phyloP scores from a whole-genome alignment of 1,140 invertebrate species.

The Drosophila orena region DNA sequence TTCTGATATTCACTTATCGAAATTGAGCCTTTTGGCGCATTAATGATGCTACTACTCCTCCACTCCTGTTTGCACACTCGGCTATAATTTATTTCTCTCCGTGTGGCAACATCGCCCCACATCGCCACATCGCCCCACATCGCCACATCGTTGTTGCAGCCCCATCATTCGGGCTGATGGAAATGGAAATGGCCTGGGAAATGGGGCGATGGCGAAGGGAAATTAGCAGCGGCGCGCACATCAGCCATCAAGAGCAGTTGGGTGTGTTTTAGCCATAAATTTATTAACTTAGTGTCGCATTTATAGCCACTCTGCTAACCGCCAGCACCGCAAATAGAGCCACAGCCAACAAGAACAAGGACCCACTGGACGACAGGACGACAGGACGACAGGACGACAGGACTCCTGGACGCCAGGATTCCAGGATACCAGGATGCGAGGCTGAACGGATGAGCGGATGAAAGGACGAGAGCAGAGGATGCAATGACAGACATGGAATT shows the following conservation, averaged over 20 bases:
- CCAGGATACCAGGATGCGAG: too few species aligned
- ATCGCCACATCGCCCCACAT: constrained; percentile 22
- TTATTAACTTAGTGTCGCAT: constrained; percentile 83
- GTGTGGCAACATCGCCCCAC: too few species aligned
- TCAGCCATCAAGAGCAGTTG: constrained; percentile 53
- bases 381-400: too few species aligned
- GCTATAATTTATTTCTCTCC: constrained; percentile 24
- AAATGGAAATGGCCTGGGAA: constrained; percentile 30
- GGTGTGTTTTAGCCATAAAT: constrained; percentile 81
- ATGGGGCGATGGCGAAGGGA: constrained; percentile 22
- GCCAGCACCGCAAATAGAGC: constrained; percentile 16
- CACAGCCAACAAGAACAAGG: constrained; percentile 19
- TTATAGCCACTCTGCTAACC: constrained; percentile 70
- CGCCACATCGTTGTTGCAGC: constrained; percentile 9
- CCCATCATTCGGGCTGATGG: constrained; percentile 24
- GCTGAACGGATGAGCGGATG: too few species aligned
- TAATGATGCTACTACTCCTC: background rate
- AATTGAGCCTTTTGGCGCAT: constrained; percentile 19
- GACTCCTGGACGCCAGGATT: too few species aligned
- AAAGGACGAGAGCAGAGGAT: background rate
- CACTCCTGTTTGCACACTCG: background rate
- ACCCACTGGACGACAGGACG: too few species aligned
- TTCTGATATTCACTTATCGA: constrained; percentile 30
- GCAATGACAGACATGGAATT: background rate
- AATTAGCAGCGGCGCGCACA: constrained; percentile 49